These are phyloP conservation scores for Coreoperca whiteheadi DNA, from an alignment of 2,113 vertebrate species.

Conservation along the genomic window DNA sequence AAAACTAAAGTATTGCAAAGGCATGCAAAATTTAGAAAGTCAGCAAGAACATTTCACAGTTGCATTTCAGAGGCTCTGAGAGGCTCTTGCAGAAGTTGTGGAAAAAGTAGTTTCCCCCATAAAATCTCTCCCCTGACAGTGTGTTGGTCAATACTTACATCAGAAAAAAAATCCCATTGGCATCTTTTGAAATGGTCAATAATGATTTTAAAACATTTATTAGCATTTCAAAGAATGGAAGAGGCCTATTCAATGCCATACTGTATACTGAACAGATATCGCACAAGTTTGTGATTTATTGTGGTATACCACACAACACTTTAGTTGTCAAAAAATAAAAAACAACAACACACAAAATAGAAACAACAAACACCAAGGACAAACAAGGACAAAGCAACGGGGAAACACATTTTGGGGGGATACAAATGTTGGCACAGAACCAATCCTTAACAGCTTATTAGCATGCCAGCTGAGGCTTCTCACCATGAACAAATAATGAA, in stretches of 20 bases:
- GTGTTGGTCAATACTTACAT: slow-evolving; percentile 5
- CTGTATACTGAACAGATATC: neutral
- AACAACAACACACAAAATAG: neutral
- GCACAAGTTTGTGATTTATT: neutral
- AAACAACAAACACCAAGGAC: slow-evolving; percentile 34
- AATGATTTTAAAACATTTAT: neutral
- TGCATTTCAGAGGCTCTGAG: neutral
- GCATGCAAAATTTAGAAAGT: neutral
- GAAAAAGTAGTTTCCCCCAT: neutral
- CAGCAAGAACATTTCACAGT: neutral
- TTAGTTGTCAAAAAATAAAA: neutral
- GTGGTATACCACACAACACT: neutral
- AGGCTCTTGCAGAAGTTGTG: neutral
- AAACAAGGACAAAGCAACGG: slow-evolving; percentile 41
- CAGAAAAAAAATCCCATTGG: neutral
- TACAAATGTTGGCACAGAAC: slow-evolving; percentile 45
- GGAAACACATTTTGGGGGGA: slow-evolving; percentile 20
- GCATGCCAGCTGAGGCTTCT: slow-evolving; percentile 62
- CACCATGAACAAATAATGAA: slow-evolving; percentile 63
- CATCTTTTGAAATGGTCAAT: neutral
- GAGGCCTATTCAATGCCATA: neutral
- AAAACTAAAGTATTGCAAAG: neutral
- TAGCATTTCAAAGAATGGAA: neutral
- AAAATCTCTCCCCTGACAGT: neutral
- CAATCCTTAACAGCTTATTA: slow-evolving; percentile 60